Evolutionary conservation across 2,113 vertebrate genomes (phyloP).

Genomic region (Otocyon megalotis): DNA sequence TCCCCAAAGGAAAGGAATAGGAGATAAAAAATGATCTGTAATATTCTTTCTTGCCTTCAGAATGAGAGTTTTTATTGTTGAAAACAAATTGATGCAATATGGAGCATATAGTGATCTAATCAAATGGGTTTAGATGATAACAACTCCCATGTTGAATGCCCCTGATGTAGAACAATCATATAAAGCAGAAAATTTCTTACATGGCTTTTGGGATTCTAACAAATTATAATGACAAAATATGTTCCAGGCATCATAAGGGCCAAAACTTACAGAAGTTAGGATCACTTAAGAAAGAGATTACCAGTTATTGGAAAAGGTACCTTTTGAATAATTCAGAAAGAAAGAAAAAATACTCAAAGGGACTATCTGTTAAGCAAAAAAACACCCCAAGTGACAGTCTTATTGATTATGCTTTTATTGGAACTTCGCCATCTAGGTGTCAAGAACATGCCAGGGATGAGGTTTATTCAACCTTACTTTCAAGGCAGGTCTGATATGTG

Average conservation of each 20-base stretch:
- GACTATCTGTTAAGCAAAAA: neutral
- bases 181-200: neutral
- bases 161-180: neutral
- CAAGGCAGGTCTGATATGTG: neutral
- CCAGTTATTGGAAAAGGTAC: neutral
- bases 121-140: neutral
- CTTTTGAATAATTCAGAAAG: conserved; percentile 10
- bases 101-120: neutral
- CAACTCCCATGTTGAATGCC: neutral
- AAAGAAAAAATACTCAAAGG: neutral
- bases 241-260: neutral
- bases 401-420: conserved; percentile 5
- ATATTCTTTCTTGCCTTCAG: neutral
- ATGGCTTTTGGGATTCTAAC: neutral
- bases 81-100: neutral
- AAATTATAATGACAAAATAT: neutral
- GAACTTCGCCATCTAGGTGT: neutral
- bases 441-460: neutral
- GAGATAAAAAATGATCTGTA: neutral
- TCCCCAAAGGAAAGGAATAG: neutral
- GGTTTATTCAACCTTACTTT: neutral
- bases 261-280: neutral
- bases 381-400: neutral
- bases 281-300: neutral
- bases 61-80: neutral